Percentiles rank a stretch among this genome's conserved stretches.
Conservation (phyloP, 2,888 invertebrate species). For the Mycalesis mineus region DNA sequence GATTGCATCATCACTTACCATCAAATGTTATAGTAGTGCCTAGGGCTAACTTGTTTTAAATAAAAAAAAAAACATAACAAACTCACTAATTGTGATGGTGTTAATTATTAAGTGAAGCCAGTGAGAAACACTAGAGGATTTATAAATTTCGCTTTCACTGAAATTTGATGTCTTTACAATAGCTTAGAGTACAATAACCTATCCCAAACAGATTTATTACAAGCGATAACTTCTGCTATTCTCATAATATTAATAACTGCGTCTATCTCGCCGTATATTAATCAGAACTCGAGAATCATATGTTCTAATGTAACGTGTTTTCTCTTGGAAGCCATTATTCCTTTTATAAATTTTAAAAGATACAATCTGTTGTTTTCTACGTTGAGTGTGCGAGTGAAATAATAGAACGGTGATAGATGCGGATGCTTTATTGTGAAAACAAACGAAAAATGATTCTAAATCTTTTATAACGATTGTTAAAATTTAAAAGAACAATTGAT, state of each 20-base stretch:
- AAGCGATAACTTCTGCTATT: conserved; percentile 22
- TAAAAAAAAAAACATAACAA: no score
- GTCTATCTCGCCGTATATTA: conserved; percentile 11
- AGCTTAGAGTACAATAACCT: conserved; percentile 23
- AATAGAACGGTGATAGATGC: not conserved
- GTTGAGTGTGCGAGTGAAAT: not conserved
- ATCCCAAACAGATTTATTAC: conserved; percentile 30
- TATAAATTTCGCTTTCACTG: conserved; percentile 42
- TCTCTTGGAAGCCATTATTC: conserved; percentile 10
- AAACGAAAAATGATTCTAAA: not conserved
- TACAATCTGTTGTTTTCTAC: conserved; percentile 11
- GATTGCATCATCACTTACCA: no score
- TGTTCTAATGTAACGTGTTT: conserved; percentile 8
- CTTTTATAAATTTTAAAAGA: conserved; percentile 5
- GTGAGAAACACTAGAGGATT: not conserved
- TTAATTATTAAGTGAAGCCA: not conserved
- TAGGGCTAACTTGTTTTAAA: no score
- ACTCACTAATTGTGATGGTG: no score
- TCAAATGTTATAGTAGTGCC: no score
- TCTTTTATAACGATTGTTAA: not conserved
- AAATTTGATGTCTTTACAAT: conserved; percentile 30
- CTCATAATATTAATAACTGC: conserved; percentile 15
- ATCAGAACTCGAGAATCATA: conserved; percentile 15
- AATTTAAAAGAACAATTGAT: not conserved
- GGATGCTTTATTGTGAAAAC: not conserved